Percentiles rank a stretch among this genome's conserved stretches.
Conservation (phyloP, 2,888 invertebrate species). For the Ecliptopera silaceata region DNA sequence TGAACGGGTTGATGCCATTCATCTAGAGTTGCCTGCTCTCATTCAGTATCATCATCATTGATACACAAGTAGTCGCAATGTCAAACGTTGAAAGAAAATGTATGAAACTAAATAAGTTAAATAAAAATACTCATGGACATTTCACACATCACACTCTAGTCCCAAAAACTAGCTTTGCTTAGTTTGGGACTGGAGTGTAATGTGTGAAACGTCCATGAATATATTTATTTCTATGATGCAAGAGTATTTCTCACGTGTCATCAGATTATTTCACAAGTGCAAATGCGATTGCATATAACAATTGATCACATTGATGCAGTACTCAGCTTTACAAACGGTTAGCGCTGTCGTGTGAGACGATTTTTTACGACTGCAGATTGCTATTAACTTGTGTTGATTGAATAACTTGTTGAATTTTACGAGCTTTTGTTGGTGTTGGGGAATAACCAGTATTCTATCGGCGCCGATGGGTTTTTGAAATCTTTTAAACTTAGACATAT, state of each 20-base stretch:
- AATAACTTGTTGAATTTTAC: slow-evolving; percentile 13
- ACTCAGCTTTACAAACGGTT: slow-evolving; percentile 17
- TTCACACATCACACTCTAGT: too few species aligned
- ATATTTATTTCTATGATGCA: not conserved
- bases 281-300: slow-evolving; percentile 14
- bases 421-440: slow-evolving; percentile 8
- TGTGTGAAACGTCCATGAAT: not conserved
- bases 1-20: not conserved
- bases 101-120: too few species aligned
- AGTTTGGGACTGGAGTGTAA: too few species aligned
- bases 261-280: slow-evolving; percentile 18
- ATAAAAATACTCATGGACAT: too few species aligned
- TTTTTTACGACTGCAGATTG: slow-evolving; percentile 1
- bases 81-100: not conserved
- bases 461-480: not conserved
- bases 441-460: not conserved
- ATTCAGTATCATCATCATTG: not conserved
- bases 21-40: not conserved
- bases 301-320: slow-evolving; percentile 5
- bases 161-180: too few species aligned
- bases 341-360: slow-evolving; percentile 19
- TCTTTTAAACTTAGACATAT: too few species aligned
- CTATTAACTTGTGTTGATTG: slow-evolving; percentile 11
- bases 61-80: not conserved
- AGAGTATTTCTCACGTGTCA: not conserved